phyloP scores from a whole-genome alignment of 2,888 invertebrate genomes.

The Anorthoa munda region DNA sequence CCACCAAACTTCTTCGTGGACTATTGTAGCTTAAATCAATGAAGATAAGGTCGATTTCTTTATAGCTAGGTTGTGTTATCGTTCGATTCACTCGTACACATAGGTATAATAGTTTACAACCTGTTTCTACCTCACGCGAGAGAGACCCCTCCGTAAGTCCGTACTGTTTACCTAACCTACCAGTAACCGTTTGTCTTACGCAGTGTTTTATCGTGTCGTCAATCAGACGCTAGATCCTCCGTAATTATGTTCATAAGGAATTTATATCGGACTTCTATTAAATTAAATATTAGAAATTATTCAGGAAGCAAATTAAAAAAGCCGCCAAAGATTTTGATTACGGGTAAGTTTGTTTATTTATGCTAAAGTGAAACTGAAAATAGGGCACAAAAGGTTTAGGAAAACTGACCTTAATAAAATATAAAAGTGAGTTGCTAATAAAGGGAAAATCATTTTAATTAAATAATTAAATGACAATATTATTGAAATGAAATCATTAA shows the following conservation, averaged over 20 bases:
- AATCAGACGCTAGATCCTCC: conserved; percentile 49
- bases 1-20: conserved; percentile 62
- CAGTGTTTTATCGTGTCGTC: conserved; percentile 78
- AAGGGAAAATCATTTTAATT: not conserved
- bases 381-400: not conserved
- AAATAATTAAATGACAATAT: not conserved
- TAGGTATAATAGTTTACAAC: conserved; percentile 71
- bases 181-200: conserved; percentile 80
- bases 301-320: conserved; percentile 74
- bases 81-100: conserved; percentile 45
- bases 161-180: conserved; percentile 65
- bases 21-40: conserved; percentile 43
- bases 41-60: conserved; percentile 72
- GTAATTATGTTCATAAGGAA: conserved; percentile 79
- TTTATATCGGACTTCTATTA: conserved; percentile 74
- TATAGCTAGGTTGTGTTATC: conserved; percentile 19
- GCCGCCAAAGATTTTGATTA: conserved; percentile 91
- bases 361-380: conserved; percentile 33
- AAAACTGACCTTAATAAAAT: not conserved
- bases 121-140: conserved; percentile 78
- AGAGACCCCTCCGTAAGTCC: conserved; percentile 61
- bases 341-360: conserved; percentile 83
- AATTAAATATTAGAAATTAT: conserved; percentile 78
- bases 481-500: not conserved
- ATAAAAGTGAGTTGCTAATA: not conserved